Evolutionary conservation across 2,888 invertebrate species (phyloP), one percentile per base, ranked within the genome.

Genomic region (Cetonia aurata): DNA sequence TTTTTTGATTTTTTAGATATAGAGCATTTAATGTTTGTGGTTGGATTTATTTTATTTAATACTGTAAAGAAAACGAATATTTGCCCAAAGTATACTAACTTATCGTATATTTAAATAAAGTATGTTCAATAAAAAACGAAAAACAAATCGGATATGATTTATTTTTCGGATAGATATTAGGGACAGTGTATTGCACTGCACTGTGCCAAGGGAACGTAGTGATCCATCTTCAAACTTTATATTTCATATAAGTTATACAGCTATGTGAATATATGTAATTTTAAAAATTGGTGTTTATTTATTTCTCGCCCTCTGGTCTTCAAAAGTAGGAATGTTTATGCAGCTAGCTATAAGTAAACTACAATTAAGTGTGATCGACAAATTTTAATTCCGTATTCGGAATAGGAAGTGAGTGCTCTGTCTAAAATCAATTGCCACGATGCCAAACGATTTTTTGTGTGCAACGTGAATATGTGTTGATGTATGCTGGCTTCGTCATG

Each of bases 1-100:
- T 13, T 71, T 69, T 62, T 60, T 62, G 37, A 33, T 60, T 66
- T 62, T 31, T 66, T 59, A 56, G 46, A 66, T 59, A 76, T 76
- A 77, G 79, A 81, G 80, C 79, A 75, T 79, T 79, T 80, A 79
- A 79, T 77, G 74, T 78, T 79, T 77, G 80, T 77, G 80, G 79
- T 81, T 81, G 80, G 79, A 80, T 80, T 79, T 80, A 80, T 77
- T 80, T 78, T 79, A 74, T 74, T 75, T 76, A 74, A 77, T 75
- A 76, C 77, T 65, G 72, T 71, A 44, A 46, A 71, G 65, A 62
- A 73, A 67, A 66, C 59, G 74, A 77, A 75, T 77, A 79, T 80
- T 80, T 80, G 80, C 77, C 80, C 80, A 80, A 81, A 81, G 79
- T 81, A 80, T 80, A 81, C 80, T 80, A 79, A 81, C 79, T 74